These are phyloP conservation scores for Zaprionus ornatus DNA, from an alignment of 1,140 invertebrate species.

Conservation along the genomic window DNA sequence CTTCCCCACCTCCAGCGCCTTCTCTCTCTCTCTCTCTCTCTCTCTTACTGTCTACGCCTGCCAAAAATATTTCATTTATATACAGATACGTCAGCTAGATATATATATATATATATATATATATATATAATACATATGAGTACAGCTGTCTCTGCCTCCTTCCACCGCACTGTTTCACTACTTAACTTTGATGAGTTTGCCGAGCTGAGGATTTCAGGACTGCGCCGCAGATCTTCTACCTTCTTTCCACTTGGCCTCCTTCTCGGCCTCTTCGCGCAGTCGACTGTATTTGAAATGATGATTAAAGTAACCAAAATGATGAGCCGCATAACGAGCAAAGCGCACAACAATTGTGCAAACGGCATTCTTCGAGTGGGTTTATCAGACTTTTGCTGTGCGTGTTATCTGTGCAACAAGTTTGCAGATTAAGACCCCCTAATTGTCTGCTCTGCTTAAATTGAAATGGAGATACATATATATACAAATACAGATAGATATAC, in stretches of 20 bases:
- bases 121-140: conserved; percentile 9
- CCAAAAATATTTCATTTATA: conserved; percentile 68
- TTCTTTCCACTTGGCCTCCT: conserved; percentile 34
- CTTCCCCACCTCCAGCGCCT: background rate
- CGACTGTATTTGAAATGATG: conserved; percentile 64
- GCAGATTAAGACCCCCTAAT: background rate
- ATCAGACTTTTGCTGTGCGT: background rate
- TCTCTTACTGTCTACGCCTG: conserved; percentile 3
- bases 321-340: conserved; percentile 34
- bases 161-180: conserved; percentile 40
- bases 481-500: too few relatives aligned
- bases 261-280: conserved; percentile 20
- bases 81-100: conserved; percentile 39
- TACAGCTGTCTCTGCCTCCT: background rate
- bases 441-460: background rate
- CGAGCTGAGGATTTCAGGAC: conserved; percentile 50
- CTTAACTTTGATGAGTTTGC: conserved; percentile 81
- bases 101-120: conserved; percentile 30
- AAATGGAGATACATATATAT: too few relatives aligned
- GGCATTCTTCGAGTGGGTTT: background rate
- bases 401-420: background rate
- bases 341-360: conserved; percentile 9
- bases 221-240: background rate
- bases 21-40: background rate
- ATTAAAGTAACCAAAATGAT: conserved; percentile 75